Conservation (phyloP, 1,140 invertebrate species). For the Helicorthomorpha holstii region DNA sequence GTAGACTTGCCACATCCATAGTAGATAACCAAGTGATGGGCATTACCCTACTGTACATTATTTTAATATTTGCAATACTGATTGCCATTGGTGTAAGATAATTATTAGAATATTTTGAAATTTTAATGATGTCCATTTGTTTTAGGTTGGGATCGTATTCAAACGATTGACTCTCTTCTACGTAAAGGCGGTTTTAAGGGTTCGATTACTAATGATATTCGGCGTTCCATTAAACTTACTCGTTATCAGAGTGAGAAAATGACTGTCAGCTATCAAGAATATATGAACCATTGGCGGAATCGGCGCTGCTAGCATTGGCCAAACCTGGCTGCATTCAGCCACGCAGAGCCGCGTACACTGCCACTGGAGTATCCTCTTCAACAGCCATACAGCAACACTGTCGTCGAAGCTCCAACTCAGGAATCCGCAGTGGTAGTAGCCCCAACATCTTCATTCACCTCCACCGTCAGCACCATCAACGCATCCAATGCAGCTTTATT, state of each 20-base stretch:
- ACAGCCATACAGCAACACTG: not conserved
- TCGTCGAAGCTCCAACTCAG: not conserved
- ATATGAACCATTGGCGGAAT: constrained; percentile 40
- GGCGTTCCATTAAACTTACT: constrained; percentile 77
- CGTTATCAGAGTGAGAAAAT: constrained; percentile 85
- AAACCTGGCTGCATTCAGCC: not conserved
- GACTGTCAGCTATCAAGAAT: constrained; percentile 64
- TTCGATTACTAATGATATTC: constrained; percentile 65
- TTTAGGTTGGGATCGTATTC: constrained; percentile 85
- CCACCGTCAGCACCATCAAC: too few species aligned
- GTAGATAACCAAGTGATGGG: too few species aligned
- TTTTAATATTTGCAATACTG: too few species aligned
- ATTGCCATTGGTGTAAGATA: constrained; percentile 4
- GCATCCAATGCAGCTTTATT: too few species aligned
- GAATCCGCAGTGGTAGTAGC: not conserved
- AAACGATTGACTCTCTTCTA: constrained; percentile 93
- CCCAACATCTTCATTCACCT: too few species aligned
- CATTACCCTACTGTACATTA: too few species aligned
- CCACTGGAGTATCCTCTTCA: too few species aligned
- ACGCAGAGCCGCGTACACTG: not conserved
- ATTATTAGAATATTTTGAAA: too few species aligned
- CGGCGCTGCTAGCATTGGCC: constrained; percentile 10
- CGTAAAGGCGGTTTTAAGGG: constrained; percentile 94
- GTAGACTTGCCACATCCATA: too few species aligned
- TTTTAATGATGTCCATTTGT: constrained; percentile 9